A percentile compares a stretch with the other conserved stretches of the same genome.
phyloP scores from a whole-genome alignment of 2,797 vertebrate species.

The Lagodon rhomboides region DNA sequence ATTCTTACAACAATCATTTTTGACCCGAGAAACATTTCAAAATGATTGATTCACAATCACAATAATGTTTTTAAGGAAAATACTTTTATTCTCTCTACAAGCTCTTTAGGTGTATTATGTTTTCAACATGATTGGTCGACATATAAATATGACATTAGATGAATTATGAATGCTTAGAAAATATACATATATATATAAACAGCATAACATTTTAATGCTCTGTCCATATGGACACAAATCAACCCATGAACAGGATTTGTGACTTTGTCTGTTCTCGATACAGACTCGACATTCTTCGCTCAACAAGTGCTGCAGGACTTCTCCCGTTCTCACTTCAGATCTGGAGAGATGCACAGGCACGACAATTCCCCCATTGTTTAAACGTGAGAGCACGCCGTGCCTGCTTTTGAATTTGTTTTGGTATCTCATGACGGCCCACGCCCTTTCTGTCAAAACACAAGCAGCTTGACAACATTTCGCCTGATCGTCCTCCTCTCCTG shows the following conservation, averaged over 20 bases:
- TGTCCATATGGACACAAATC: too few relatives aligned
- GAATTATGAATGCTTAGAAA: too few relatives aligned
- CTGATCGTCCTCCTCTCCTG: not conserved
- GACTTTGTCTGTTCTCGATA: not conserved
- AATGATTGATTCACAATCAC: too few relatives aligned
- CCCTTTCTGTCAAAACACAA: slow-evolving; percentile 9
- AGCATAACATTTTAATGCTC: not conserved
- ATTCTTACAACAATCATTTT: too few relatives aligned
- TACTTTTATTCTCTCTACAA: too few relatives aligned
- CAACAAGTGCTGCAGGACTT: not conserved
- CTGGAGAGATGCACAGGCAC: not conserved
- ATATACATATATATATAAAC: not conserved
- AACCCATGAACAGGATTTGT: not conserved
- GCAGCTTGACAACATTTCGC: not conserved
- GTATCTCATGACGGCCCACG: not conserved
- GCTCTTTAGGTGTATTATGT: too few relatives aligned
- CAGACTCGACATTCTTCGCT: not conserved
- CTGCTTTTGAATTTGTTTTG: not conserved
- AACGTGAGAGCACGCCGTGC: not conserved
- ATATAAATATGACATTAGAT: too few relatives aligned
- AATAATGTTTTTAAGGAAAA: too few relatives aligned
- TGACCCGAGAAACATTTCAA: too few relatives aligned
- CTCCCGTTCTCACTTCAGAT: not conserved
- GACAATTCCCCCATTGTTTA: not conserved
- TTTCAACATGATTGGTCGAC: too few relatives aligned